Evolutionary conservation across 2,888 invertebrate species (phyloP).

Genomic region (Meghimatium bilineatum): DNA sequence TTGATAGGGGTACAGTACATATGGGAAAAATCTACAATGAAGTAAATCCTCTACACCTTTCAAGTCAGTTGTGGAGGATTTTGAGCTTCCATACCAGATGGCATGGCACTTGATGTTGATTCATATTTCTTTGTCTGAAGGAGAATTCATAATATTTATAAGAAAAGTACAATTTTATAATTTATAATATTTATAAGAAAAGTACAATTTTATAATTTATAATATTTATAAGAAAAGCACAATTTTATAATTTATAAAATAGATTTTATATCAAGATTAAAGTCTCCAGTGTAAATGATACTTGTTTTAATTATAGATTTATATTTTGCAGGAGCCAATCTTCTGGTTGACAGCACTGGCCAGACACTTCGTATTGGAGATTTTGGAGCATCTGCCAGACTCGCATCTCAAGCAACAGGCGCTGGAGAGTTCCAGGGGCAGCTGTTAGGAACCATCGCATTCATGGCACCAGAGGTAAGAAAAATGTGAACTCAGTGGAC

Average conservation of each 20-base stretch:
- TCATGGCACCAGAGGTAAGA: constrained; percentile 79
- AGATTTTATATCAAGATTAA: not conserved
- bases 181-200: too few relatives aligned
- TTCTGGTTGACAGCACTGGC: constrained; percentile 79
- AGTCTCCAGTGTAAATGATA: not conserved
- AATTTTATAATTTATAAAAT: not conserved
- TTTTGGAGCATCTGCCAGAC: constrained; percentile 78
- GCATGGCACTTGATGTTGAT: too few relatives aligned
- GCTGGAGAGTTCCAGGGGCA: constrained; percentile 79
- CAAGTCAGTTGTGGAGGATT: too few relatives aligned
- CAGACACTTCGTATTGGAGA: constrained; percentile 78
- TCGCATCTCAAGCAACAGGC: constrained; percentile 76
- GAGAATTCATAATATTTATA: too few relatives aligned
- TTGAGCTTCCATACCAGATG: too few relatives aligned
- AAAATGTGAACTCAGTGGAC: not conserved
- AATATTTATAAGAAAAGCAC: not conserved
- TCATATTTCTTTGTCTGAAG: too few relatives aligned
- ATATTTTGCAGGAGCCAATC: constrained; percentile 76
- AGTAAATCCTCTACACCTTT: too few relatives aligned
- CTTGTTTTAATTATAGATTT: not conserved
- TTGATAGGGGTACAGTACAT: too few relatives aligned
- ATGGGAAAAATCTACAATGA: too few relatives aligned
- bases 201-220: not conserved
- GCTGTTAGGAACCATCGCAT: constrained; percentile 78
- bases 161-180: too few relatives aligned